Base-by-base conservation (phyloP, 2,797 vertebrate species). In the Heliangelus exortis region DNA sequence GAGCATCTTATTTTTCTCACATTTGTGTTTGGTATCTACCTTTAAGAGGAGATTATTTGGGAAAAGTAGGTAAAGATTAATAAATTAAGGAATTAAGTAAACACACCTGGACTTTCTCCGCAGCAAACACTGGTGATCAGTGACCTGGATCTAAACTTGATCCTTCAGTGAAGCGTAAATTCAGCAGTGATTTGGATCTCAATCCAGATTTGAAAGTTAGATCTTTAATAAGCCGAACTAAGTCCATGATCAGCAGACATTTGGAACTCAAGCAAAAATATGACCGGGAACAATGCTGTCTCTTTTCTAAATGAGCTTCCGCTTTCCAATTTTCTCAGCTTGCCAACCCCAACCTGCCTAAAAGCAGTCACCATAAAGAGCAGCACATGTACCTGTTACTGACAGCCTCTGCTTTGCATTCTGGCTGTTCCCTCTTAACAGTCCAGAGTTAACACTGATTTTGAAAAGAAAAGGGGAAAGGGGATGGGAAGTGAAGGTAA, bases 11-110 rank as follows among this genome's bases (percentile, higher is more conserved):
- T 34, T 80, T 34, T 74, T 80, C 55, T 88, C 55, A 41, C 62
- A 62, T 65, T 39, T 75, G n/a, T 54, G 39, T 41, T 41, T 41
- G 18, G 3, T 58, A 66, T 58, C 50, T 83, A 66, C 51, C 25
- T 81, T 89, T 73, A 76, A 78, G 31, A 75, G 31, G 20, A 87
- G 67, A 81, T 69, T 88, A 84, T 78, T 90, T 89, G 55, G 34
- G 86, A 88, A 69, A 79, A 84, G 43, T 66, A 86, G 69, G 80
- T 90, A 79, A 92, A 92, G 51, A 81, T 95, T 94, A 92, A 89
- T 89, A 81, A 93, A 86, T 74, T 84, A 91, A 89, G n/a, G 25
- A 78, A 78, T 75, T 91, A 76, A 91, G 34, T 77, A 92, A 95
- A 91, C 39, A 89, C 79, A 96, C 87, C 82, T 92, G 89, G 73